Evolutionary conservation across 2,888 invertebrate species (phyloP), one percentile per base, ranked within the genome.

Genomic region (Dioctria linearis): DNA sequence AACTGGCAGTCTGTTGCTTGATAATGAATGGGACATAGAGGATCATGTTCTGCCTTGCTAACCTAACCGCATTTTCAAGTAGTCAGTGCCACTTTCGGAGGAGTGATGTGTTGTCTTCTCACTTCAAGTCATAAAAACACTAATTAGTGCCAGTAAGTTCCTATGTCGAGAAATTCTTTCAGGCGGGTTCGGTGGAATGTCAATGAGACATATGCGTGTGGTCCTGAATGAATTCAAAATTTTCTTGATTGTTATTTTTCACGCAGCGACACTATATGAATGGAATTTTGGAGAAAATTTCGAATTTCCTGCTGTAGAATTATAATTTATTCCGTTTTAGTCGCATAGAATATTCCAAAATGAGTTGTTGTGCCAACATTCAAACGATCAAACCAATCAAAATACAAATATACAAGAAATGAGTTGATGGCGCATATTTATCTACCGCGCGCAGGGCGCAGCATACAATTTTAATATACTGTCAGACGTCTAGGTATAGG

Each of bases 71-170:
- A 71, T 71, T 71, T 51, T 54, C 51, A 39, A 71, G 71, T 71
- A 71, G 71, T 71, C 71, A 54, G 49, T 71, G 71, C 71, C 51
- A 71, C 43, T 71, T 71, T 51, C 54, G n/a, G 54, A 51, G 49
- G 67, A 67, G 67, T 54, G 71, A 71, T 71, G 54, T 71, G 71
- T 54, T 54, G 71, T 51, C 71, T 71, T 71, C 54, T 71, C 67
- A 67, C 71, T 71, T 71, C 54, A n/a, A 71, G 71, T 40, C 71
- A 71, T 71, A 71, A 71, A 71, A 71, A 71, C 71, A 71, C 71
- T 71, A 71, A 71, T 71, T 71, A 71, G 71, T 71, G 71, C 54
- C 71, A 71, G 71, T 54, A 49, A 54, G 49, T 71, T 71, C 40
- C 54, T 71, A 71, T 71, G 71, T 71, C 49, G 54, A 54, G 71